Evolutionary conservation across 2,888 invertebrate species (phyloP).

Genomic region (Cordylochernes scorpioides): DNA sequence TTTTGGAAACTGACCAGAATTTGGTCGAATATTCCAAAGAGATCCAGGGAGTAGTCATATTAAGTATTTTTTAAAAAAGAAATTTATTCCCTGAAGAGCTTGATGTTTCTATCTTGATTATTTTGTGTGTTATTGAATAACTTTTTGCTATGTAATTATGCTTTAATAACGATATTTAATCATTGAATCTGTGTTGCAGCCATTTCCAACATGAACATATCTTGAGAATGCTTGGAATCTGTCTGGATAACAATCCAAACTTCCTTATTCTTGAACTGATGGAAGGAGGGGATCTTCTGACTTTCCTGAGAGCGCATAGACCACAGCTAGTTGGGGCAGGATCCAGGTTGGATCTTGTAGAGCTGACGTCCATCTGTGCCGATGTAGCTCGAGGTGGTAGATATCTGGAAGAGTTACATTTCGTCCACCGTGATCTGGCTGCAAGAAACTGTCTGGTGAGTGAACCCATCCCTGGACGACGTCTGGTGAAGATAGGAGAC

Average conservation of each 20-base stretch:
- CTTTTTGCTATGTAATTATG: no score
- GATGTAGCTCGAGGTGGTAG: conserved; percentile 85
- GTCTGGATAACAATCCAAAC: conserved; percentile 71
- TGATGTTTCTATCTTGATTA: no score
- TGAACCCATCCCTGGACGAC: conserved; percentile 20
- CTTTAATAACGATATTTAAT: no score
- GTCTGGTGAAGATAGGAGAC: conserved; percentile 86
- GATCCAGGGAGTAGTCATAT: no score
- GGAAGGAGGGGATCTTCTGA: conserved; percentile 83
- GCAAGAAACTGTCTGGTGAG: conserved; percentile 76
- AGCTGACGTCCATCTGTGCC: conserved; percentile 69
- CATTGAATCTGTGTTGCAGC: no score
- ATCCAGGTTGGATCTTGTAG: conserved; percentile 39
- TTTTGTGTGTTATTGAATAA: no score
- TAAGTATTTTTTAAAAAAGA: no score
- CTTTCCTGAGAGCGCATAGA: conserved; percentile 56
- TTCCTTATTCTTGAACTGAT: conserved; percentile 87
- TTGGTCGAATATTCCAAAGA: no score
- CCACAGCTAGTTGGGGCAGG: conserved; percentile 38
- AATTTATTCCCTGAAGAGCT: no score
- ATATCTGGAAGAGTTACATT: conserved; percentile 86
- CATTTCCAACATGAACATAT: conserved; percentile 93
- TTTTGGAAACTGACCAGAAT: no score
- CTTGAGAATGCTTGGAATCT: conserved; percentile 67
- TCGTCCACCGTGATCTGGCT: conserved; percentile 77